Evolutionary conservation across 2,888 invertebrate genomes (phyloP).

Genomic region (Boloria selene): DNA sequence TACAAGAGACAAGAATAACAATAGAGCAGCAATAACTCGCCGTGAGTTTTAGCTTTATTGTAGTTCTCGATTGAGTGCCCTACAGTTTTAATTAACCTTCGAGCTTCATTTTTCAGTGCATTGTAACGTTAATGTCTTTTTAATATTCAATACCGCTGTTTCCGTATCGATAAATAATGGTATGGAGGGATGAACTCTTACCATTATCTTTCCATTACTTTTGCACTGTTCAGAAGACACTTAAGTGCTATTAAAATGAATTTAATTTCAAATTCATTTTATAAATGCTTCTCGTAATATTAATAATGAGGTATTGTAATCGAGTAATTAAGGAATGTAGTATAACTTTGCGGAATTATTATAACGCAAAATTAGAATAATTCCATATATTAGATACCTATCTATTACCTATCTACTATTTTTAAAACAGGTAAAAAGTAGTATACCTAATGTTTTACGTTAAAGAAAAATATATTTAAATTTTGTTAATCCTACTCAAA

Average conservation of each 20-base stretch:
- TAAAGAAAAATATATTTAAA: no score
- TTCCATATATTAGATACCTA: no score
- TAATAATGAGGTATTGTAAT: not conserved
- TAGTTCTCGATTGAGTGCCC: slow-evolving; percentile 16
- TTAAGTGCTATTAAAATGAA: slow-evolving; percentile 6
- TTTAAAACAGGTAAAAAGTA: no score
- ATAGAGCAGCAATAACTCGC: slow-evolving; percentile 7
- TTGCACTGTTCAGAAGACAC: slow-evolving; percentile 1
- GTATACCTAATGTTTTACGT: no score
- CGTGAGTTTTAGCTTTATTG: slow-evolving; percentile 16
- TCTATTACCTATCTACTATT: no score
- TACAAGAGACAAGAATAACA: slow-evolving; percentile 13
- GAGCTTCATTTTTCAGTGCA: slow-evolving; percentile 28
- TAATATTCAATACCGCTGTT: slow-evolving; percentile 29
- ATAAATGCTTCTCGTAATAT: no score
- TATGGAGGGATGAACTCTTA: slow-evolving; percentile 10
- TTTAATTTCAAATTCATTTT: not conserved
- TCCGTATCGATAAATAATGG: slow-evolving; percentile 25
- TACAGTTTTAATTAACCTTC: slow-evolving; percentile 33
- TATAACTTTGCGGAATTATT: no score
- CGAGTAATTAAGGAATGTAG: no score
- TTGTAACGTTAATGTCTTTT: slow-evolving; percentile 31
- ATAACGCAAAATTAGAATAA: no score
- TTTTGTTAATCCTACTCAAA: not conserved
- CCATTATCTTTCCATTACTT: slow-evolving; percentile 22